Base-by-base conservation (phyloP, 2,113 vertebrate species). In the Anarhynchus alexandrinus region DNA sequence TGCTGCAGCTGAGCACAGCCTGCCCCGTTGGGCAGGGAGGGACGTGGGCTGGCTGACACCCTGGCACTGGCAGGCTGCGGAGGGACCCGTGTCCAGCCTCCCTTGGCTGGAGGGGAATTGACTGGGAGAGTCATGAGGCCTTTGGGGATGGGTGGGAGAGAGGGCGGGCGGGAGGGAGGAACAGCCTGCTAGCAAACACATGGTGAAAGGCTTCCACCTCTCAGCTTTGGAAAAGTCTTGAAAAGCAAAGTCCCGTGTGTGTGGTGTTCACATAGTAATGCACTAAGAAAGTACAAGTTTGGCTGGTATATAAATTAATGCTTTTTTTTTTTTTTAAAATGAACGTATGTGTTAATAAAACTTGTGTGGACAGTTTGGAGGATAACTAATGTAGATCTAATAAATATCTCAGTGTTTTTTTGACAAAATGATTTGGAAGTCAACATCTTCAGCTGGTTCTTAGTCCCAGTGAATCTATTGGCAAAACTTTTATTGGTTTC, bases 141-240 rank as follows among this genome's bases (percentile, higher is more conserved):
- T 90, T 96, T 91, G 88, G 83, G 78, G 43, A 90, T 91, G 92
- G 86, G 92, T 86, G 86, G 59, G 51, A 93, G 43, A 45, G 83
- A 93, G n/a, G 43, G 83, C 69, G 83, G 76, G 70, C 87, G 54
- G 76, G 70, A 91, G 54, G 57, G 86, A 84, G 86, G 70, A 92
- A 69, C 9, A 67, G 90, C 57, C 72, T 86, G 76, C 47, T 78
- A 86, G 82, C 8, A 29, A 93, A 81, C 47, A 62, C 73, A 45
- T 55, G 29, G 90, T 72, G 43, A 97, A 97, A 95, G 72, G 49
- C 84, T 96, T 96, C 76, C 57, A 93, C 85, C 61, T 90, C 95
- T 86, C 82, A 94, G 70, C 70, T 96, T 92, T 69, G 73, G 58
- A 90, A 86, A 94, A 88, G 55, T 76, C 86, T 89, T 92, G 80